Base-by-base conservation (phyloP, 2,113 vertebrate genomes). In the Vanacampus margaritifer region DNA sequence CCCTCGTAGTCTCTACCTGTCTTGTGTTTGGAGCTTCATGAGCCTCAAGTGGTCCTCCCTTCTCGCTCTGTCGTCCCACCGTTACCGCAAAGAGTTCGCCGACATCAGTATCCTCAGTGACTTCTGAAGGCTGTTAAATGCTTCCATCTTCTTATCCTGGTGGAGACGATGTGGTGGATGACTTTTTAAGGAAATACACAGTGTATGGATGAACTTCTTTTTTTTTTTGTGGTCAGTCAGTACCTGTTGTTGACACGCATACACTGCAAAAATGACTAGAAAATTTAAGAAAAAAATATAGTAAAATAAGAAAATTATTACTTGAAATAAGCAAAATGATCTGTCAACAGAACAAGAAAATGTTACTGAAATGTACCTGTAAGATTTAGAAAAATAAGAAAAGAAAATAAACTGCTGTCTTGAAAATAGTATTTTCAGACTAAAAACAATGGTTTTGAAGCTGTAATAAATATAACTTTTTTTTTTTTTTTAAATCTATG, bases 51-150 rank as follows among this genome's bases (percentile, higher is more conserved):
- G 95, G 95, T 90, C 94, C 37, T 91, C 91, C 79, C 80, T 96
- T 75, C 93, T 98, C 41, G 48, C 87, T 16, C 65, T 95, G 23
- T 87, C 90, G 0, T 86, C 95, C 0, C 83, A 94, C 83, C 94
- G 93, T 51, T 98, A 98, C 89, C 87, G 90, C 64, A 93, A 93
- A 2, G 95, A 97, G 83, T 98, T 98, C 0, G 93, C 94, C 0
- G 95, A 98, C 89, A 94, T 98, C 90, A 93, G 94, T 60, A 96
- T 98, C 88, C 95, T 98, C 85, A 95, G 94, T 58, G 94, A 98
- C 89, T 96, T 97, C 89, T 96, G 68, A 93, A 17, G 5, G 54
- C 6, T 4, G 19, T 51, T 17, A 9, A 9, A 19, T 4, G 19
- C 56, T 59, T 32, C 16, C 26, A 59, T 59, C 32, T 35, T 17